Conservation (phyloP, 2,888 invertebrate species). For the Syrphus vitripennis region DNA sequence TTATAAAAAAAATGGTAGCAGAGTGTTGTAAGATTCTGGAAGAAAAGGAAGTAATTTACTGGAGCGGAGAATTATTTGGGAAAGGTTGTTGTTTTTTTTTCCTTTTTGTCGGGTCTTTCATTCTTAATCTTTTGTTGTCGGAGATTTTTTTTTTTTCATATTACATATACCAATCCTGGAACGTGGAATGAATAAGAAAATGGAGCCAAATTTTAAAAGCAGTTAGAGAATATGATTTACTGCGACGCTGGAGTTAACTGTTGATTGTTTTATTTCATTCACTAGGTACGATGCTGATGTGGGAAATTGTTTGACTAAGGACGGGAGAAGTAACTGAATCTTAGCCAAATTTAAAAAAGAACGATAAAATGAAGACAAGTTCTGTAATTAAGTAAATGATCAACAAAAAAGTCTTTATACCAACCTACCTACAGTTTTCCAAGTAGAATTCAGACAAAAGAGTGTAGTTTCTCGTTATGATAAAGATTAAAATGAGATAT, state of each 20-base stretch:
- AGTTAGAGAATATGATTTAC: slow-evolving; percentile 53
- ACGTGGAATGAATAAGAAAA: slow-evolving; percentile 31
- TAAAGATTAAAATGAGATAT: too few relatives aligned
- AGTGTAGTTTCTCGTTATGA: too few relatives aligned
- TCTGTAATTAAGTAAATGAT: not conserved
- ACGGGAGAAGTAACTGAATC: not conserved
- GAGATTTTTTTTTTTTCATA: slow-evolving; percentile 11
- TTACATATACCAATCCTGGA: slow-evolving; percentile 15
- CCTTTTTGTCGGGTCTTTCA: not conserved
- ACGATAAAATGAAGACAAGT: not conserved
- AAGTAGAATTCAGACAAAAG: too few relatives aligned
- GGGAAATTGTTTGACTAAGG: not conserved
- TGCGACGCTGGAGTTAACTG: slow-evolving; percentile 22
- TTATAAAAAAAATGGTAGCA: slow-evolving; percentile 17
- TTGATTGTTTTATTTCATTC: not conserved
- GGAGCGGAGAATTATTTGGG: slow-evolving; percentile 54
- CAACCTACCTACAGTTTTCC: too few relatives aligned
- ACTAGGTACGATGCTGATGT: not conserved
- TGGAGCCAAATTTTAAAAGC: slow-evolving; percentile 42
- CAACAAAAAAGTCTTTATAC: too few relatives aligned
- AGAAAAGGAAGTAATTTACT: slow-evolving; percentile 58
- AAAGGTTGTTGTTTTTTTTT: slow-evolving; percentile 32
- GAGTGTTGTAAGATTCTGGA: not conserved
- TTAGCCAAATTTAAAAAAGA: not conserved
- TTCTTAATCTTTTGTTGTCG: slow-evolving; percentile 22